These are phyloP conservation scores for Empidonax traillii DNA, from an alignment of 2,113 vertebrate genomes.

Conservation along the genomic window DNA sequence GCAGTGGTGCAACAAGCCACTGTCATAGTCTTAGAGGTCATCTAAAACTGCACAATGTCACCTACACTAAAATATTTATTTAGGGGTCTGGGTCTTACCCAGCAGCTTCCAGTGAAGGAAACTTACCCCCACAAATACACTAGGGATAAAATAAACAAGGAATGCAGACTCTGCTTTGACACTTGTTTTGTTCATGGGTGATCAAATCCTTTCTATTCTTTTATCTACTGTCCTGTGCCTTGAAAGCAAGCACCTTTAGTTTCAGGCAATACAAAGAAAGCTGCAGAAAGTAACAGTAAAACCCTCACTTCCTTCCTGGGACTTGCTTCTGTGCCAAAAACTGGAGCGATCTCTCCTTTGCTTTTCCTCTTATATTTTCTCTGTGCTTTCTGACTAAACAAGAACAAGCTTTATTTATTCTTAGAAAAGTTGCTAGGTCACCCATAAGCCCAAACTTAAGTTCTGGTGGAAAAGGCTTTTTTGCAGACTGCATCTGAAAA, in stretches of 20 bases:
- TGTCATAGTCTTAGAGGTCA: background rate
- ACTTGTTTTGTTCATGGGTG: background rate
- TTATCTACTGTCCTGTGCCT: background rate
- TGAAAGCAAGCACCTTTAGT: background rate
- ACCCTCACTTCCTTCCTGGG: background rate
- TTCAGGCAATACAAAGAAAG: background rate
- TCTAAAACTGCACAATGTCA: background rate
- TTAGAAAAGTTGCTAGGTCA: constrained; percentile 18
- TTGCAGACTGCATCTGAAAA: background rate
- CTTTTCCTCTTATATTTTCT: background rate
- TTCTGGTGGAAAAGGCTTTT: background rate
- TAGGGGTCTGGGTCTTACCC: background rate
- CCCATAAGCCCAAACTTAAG: background rate
- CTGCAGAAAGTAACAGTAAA: background rate
- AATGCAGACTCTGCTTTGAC: background rate
- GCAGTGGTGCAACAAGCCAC: background rate
- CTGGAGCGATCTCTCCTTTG: background rate
- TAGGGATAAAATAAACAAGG: background rate
- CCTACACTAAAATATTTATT: background rate
- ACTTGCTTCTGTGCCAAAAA: background rate
- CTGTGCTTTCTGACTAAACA: background rate
- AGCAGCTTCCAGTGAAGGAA: background rate
- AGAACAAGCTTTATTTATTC: background rate
- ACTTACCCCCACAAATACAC: background rate
- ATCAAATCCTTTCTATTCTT: background rate